phyloP scores from a whole-genome alignment of 64 coral and sea anemone species.

The Stichodactyla helianthus region DNA sequence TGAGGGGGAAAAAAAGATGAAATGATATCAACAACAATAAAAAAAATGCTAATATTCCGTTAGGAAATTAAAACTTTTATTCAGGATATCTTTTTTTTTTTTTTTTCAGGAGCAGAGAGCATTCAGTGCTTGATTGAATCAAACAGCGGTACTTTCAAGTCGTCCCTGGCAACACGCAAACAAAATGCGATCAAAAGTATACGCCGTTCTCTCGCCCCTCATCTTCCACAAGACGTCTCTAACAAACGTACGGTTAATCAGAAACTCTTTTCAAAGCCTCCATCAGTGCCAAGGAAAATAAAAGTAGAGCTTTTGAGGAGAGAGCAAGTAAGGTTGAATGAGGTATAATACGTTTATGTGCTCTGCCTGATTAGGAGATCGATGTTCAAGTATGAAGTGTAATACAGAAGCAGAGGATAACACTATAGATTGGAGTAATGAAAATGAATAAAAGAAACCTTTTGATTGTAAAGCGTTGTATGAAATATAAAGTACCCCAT shows the following conservation, averaged over 20 bases:
- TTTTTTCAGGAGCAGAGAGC: background rate
- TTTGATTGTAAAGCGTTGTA: no score
- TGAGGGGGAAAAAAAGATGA: no score
- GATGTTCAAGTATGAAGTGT: no score
- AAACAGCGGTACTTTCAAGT: background rate
- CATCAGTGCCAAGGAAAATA: constrained; percentile 29
- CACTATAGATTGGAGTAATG: no score
- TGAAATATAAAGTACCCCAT: no score
- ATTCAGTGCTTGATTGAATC: background rate
- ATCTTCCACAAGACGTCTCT: background rate
- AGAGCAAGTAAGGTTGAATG: constrained; percentile 1
- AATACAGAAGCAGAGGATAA: no score
- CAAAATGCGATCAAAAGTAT: constrained; percentile 40
- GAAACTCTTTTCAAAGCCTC: background rate
- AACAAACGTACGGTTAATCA: background rate
- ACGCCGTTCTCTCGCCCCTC: constrained; percentile 42
- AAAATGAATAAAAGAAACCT: no score
- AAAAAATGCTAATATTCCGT: no score
- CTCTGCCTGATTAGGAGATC: background rate
- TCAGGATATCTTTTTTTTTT: background rate
- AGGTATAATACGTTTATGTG: background rate
- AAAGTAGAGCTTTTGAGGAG: constrained; percentile 29
- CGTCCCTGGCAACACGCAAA: constrained; percentile 2
- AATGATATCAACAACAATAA: no score
- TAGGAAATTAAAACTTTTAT: no score